Base-by-base conservation (phyloP, 2,113 vertebrate species). In the Symphodus melops region DNA sequence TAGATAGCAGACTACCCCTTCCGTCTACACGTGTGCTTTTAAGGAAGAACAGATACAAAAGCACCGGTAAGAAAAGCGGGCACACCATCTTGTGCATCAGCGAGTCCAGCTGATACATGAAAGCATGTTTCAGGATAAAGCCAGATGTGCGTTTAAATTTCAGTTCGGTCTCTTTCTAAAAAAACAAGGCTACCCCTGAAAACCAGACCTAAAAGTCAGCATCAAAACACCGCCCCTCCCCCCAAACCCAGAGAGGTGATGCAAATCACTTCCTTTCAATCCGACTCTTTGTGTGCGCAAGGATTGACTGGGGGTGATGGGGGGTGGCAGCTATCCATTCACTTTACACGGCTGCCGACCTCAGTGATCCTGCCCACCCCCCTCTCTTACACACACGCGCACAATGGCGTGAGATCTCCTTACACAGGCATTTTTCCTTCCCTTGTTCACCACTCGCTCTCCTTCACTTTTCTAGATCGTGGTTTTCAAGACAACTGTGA, bases 211-310 rank as follows among this genome's bases (percentile, higher is more conserved):
- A 62, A 82, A 54, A 72, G 75, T 49, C 77, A 28, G 55, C 28
- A 64, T 71, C 68, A 67, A 84, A 84, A 82, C 89, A 86, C 71
- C 78, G 23, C 57, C 90, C 84, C 71, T 65, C 75, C 81, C 69
- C 55, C 8, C 51, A 5, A 0, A 81, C 62, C 66, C 57, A 82
- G 75, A 68, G 76, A 68, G 76, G 86, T 81, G 84, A 94, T 94
- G 93, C 93, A 94, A 94, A 95, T 93, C 75, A 88, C 89, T 90
- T 93, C 86, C 90, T 92, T 93, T 94, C 91, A 93, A 82, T 87
- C 78, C 74, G 42, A 65, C 85, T 75, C 89, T 93, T 92, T 93
- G 91, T 92, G 89, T 90, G 81, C 16, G 72, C 67, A 76, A 85
- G 86, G 87, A 79, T 67, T 90, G 87, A 90, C 84, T 88, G 76